phyloP scores from a whole-genome alignment of 2,113 vertebrate genomes.

The Mobula hypostoma region DNA sequence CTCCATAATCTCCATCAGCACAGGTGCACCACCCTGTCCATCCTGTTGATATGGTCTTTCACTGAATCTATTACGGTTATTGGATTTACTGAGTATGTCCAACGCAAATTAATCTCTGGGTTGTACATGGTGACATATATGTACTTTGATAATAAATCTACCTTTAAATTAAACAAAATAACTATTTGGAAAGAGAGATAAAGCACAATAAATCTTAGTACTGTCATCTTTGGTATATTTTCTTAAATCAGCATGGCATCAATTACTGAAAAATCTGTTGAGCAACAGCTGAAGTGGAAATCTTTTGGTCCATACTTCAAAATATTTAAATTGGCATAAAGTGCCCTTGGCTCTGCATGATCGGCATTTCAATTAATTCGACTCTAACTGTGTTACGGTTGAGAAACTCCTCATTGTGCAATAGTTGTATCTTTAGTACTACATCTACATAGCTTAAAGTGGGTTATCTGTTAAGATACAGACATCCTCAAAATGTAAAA shows the following conservation, averaged over 20 bases:
- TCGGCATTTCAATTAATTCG: neutral
- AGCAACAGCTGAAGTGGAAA: neutral
- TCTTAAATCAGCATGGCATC: neutral
- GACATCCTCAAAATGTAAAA: neutral
- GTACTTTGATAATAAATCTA: too few species aligned
- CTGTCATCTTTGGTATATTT: neutral
- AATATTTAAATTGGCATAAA: neutral
- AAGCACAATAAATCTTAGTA: neutral
- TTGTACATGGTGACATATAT: too few species aligned
- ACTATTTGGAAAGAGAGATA: neutral
- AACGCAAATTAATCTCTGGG: too few species aligned
- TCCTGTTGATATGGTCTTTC: too few species aligned
- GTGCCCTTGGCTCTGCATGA: slow-evolving; percentile 11
- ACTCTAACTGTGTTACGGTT: neutral
- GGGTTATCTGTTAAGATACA: neutral
- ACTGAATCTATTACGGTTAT: too few species aligned
- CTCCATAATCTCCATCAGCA: too few species aligned
- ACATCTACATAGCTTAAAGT: neutral
- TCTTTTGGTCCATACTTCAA: neutral
- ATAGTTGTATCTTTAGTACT: neutral
- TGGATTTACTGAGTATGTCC: too few species aligned
- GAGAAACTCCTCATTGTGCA: slow-evolving; percentile 3
- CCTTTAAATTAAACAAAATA: neutral
- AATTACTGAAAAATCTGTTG: neutral
- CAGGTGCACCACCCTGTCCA: too few species aligned